Percentiles rank a stretch among this genome's conserved stretches.
Evolutionary conservation across 2,888 invertebrate genomes (phyloP).

Genomic region (Mamestra brassicae): DNA sequence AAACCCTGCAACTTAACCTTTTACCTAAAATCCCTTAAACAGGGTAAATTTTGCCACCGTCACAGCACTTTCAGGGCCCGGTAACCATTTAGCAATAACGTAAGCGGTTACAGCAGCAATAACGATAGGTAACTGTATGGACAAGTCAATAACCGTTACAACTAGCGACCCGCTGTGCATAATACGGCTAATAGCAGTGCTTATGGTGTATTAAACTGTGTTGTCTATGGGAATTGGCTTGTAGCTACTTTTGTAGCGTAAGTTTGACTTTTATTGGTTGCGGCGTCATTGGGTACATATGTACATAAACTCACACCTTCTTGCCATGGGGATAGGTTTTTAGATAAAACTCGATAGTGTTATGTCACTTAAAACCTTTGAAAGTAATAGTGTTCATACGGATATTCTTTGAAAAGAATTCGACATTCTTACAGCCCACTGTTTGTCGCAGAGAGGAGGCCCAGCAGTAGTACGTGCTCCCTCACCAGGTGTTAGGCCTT

Average conservation of each 20-base stretch:
- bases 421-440: too few relatives aligned
- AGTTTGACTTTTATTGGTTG: not conserved
- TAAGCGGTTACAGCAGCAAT: constrained; percentile 64
- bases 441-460: too few relatives aligned
- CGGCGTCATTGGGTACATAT: not conserved
- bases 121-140: constrained; percentile 63
- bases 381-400: too few relatives aligned
- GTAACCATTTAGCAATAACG: constrained; percentile 61
- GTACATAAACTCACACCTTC: too few relatives aligned
- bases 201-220: constrained; percentile 41
- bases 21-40: constrained; percentile 36
- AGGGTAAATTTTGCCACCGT: constrained; percentile 36
- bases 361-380: too few relatives aligned
- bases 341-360: too few relatives aligned
- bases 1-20: not conserved
- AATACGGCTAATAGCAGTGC: constrained; percentile 51
- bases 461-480: too few relatives aligned
- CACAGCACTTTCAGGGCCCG: constrained; percentile 21
- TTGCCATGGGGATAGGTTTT: too few relatives aligned
- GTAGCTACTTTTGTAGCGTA: constrained; percentile 10
- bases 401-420: too few relatives aligned
- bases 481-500: too few relatives aligned
- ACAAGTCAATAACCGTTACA: constrained; percentile 69
- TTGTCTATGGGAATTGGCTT: constrained; percentile 10
- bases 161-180: constrained; percentile 57